Base-by-base conservation (phyloP, 2,888 invertebrate genomes). In the Reticulitermes lucifugus region DNA sequence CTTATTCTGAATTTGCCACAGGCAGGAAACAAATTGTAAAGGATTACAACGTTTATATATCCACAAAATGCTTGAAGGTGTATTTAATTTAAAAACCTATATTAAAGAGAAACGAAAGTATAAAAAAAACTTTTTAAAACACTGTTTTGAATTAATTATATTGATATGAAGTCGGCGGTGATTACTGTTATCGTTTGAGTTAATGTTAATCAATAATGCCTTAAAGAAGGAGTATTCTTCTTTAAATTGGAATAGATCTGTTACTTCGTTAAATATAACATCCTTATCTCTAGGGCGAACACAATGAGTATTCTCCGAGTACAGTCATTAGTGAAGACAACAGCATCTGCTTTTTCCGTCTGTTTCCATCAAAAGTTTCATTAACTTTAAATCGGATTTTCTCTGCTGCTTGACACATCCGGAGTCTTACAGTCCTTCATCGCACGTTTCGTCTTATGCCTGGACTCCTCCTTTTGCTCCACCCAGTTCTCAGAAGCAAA, bases 381-480 rank as follows among this genome's bases (percentile, higher is more conserved):
- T 79, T 79, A 79, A 79, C 79, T 79, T 79, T 55, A 79, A 79
- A 79, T 79, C 79, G 55, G 79, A 79, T 79, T 79, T 79, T n/a
- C 71, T 71, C n/a, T 71, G 25, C 71, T 71, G 29, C 71, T 71
- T 9, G 71, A 71, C 14, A 71, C 35, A 1, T 71, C 71, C 25
- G 22, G 12, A 14, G 25, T 71, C 71, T 71, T 71, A 71, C 35
- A 25, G 35, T 29, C 6, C 35, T 29, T 71, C 35, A 71, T 71
- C 70, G 25, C n/a, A 71, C 35, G 5, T 7, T 14, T 71, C 25
- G 12, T 35, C 6, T 18, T 7, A 14, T 14, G 10, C 29, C 29
- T 1, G n/a, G 25, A 9, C 14, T 9, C 71, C 18, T 71, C 25
- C 25, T 35, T 25, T 9, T 71, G n/a, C 12, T 25, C 29, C n/a